phyloP scores from a whole-genome alignment of 2,888 invertebrate genomes.

The Volucella inflata region DNA sequence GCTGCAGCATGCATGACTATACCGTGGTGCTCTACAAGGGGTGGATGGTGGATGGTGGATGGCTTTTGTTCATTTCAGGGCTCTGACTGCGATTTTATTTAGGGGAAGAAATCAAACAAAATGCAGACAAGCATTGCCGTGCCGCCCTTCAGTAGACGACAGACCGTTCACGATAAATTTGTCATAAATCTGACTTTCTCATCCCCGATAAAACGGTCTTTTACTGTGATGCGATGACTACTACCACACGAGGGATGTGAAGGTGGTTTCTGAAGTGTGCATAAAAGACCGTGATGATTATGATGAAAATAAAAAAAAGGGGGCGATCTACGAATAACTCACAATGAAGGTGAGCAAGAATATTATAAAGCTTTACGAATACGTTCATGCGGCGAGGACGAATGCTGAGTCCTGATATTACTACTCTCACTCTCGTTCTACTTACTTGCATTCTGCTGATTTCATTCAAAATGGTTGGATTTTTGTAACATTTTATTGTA shows the following conservation, averaged over 20 bases:
- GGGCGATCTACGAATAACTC: slow-evolving; percentile 29
- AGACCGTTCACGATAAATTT: slow-evolving; percentile 70
- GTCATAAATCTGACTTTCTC: slow-evolving; percentile 74
- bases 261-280: slow-evolving; percentile 68
- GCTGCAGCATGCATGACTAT: slow-evolving; percentile 46
- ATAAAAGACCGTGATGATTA: slow-evolving; percentile 63
- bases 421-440: slow-evolving; percentile 7
- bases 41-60: slow-evolving; percentile 14
- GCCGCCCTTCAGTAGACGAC: slow-evolving; percentile 60
- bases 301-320: slow-evolving; percentile 20
- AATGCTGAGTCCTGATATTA: slow-evolving; percentile 33
- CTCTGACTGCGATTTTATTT: slow-evolving; percentile 54
- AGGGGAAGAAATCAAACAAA: slow-evolving; percentile 57
- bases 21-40: slow-evolving; percentile 6
- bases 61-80: slow-evolving; percentile 41
- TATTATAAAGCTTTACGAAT: slow-evolving; percentile 55
- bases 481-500: slow-evolving; percentile 58
- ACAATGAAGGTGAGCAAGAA: slow-evolving; percentile 61
- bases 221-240: neutral
- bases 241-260: slow-evolving; percentile 10
- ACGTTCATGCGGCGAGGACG: slow-evolving; percentile 48
- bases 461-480: slow-evolving; percentile 41
- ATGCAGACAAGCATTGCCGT: slow-evolving; percentile 23
- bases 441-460: slow-evolving; percentile 40
- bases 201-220: slow-evolving; percentile 4